These are phyloP conservation scores for Tethya wilhelma DNA, from an alignment of 37 sponge, comb jelly and placozoan genomes.

Conservation along the genomic window DNA sequence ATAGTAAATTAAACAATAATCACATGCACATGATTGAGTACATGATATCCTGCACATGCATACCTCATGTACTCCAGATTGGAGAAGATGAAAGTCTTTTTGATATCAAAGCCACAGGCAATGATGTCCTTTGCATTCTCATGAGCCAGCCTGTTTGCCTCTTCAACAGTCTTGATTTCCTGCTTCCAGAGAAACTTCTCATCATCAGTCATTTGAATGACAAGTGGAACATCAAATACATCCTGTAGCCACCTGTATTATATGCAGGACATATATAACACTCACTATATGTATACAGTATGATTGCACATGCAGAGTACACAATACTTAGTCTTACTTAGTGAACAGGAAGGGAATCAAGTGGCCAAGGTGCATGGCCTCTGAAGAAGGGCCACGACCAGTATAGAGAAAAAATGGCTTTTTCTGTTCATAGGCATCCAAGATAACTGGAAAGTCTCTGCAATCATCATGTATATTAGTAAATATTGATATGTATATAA, in stretches of 20 bases:
- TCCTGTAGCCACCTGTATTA: slow-evolving; percentile 83
- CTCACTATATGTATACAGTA: neutral
- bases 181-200: slow-evolving; percentile 96
- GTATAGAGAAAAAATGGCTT: slow-evolving; percentile 91
- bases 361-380: slow-evolving; percentile 92
- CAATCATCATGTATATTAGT: neutral
- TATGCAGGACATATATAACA: neutral
- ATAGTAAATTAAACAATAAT: too few relatives aligned
- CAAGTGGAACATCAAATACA: slow-evolving; percentile 89
- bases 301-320: neutral
- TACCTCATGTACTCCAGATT: slow-evolving; percentile 83
- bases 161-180: slow-evolving; percentile 73
- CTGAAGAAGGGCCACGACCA: slow-evolving; percentile 90
- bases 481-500: neutral
- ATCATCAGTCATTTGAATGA: slow-evolving; percentile 94
- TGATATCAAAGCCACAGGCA: slow-evolving; percentile 88
- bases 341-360: slow-evolving; percentile 91
- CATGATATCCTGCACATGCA: neutral
- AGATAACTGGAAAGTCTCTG: slow-evolving; percentile 62
- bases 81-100: slow-evolving; percentile 93
- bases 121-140: slow-evolving; percentile 96
- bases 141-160: slow-evolving; percentile 75
- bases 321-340: slow-evolving; percentile 68
- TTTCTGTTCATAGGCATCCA: slow-evolving; percentile 74
- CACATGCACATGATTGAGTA: too few relatives aligned